Base-by-base conservation (phyloP, 1,140 invertebrate genomes). In the Leptinotarsa texana region DNA sequence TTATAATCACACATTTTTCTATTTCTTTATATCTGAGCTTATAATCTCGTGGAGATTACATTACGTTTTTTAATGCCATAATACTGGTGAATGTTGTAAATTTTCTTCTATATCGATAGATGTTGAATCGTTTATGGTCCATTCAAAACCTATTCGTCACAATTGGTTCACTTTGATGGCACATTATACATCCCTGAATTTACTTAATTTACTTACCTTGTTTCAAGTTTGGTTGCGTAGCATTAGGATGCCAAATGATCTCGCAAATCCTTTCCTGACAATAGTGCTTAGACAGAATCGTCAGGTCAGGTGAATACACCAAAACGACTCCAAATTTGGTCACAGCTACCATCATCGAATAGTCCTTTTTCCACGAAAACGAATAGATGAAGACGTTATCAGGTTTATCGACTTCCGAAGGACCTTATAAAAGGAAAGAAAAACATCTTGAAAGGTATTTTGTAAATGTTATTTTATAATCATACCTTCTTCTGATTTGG, bases 211-310 rank as follows among this genome's bases (percentile, higher is more conserved):
- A 17, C 13, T 57, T 33, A 22, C 27, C 22, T 21, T 15, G 13
- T 22, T 21, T 69, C 3, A 4, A n/a, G 69, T 89, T 88, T 18
- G 86, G n/a, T 6, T 49, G 63, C 49, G 73, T 69, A 75, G 89
- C 89, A 66, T 88, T 83, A 0, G 93, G 93, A 86, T 94, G 93
- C 93, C 93, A 94, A 2, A 84, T 85, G 1, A 93, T 82, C 69
- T 86, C 87, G 78, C 91, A 88, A 17, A 94, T 81, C 85, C 93
- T 93, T 70, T 76, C 48, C 57, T 86, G 84, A 4, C 85, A 76
- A 33, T 86, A 85, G 15, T 88, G 80, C 15, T 79, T 80, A 75
- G 77, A 81, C 18, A 87, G 4, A 6, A 85, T 75, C 24, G 80
- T 78, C 17, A 87, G 79, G 48, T 81, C 72, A 4, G 79, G 76